Base-by-base conservation (phyloP, 2,888 invertebrate species). In the Drosophila testacea region DNA sequence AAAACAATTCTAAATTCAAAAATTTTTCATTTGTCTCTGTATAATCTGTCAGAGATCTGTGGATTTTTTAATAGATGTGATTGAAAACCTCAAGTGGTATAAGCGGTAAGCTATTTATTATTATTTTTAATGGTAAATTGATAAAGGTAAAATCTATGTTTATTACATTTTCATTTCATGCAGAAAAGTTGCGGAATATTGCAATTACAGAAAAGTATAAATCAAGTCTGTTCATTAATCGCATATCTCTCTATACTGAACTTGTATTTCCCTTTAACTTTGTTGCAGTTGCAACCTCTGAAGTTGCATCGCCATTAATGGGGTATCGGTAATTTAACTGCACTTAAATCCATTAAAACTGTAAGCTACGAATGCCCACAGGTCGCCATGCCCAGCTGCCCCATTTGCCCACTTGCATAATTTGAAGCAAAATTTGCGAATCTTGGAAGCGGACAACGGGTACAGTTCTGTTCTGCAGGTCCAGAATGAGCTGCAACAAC, bases 321-420 rank as follows among this genome's bases (percentile, higher is more conserved):
- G 4, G 3, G n/a, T 36, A 13, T 56, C 5, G n/a, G 34, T 27
- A 56, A 56, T 56, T 36, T 36, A 27, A 28, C 34, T 47, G 46
- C 47, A 36, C 36, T 56, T 46, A 46, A 56, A 38, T 38, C 36
- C 56, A 46, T 46, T 56, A 46, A 38, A 36, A 36, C 11, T 28
- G 28, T 10, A 16, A 44, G 44, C 32, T 30, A 41, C 10, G 28
- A n/a, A 5, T 11, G 22, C 16, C 6, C 48, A 11, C 28, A 46
- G 46, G 46, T 46, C 46, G 30, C 2, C 47, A 47, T 30, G 46
- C 9, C 7, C 51, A 30, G 22, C 34, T 46, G 56, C 28, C 6
- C 6, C 57, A 10, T 5, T 61, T 61, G 77, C 52, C 77, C 72
- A 77, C 77, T 72, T 80, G 62, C 73, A 80, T 72, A 77, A 80